Evolutionary conservation across 2,888 invertebrate genomes (phyloP).

Genomic region (Drosophila birchii): DNA sequence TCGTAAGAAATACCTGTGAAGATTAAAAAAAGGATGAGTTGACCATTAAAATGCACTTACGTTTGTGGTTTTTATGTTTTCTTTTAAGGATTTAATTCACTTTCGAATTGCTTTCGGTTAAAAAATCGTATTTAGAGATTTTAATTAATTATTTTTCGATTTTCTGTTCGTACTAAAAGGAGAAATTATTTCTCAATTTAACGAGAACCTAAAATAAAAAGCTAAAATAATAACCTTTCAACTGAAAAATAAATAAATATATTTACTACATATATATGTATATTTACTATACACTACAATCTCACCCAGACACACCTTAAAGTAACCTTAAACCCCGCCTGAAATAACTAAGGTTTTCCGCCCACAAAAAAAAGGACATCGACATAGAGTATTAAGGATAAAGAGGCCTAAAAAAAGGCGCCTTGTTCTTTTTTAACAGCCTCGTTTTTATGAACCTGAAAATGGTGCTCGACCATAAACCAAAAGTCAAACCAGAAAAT

Average conservation of each 20-base stretch:
- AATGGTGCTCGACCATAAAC: slow-evolving; percentile 47
- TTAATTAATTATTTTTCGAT: neutral
- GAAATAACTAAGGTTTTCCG: neutral
- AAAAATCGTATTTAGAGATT: neutral
- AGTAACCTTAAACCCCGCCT: neutral
- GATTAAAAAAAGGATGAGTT: neutral
- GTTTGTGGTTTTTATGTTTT: neutral
- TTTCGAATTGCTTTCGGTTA: neutral
- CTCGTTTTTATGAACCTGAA: slow-evolving; percentile 54
- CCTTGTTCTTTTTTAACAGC: slow-evolving; percentile 46
- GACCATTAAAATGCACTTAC: slow-evolving; percentile 11
- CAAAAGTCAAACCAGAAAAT: slow-evolving; percentile 49
- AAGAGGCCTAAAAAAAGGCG: slow-evolving; percentile 31
- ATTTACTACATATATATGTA: too few species aligned
- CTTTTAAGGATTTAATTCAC: neutral
- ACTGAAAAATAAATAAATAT: neutral
- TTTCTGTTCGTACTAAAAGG: neutral
- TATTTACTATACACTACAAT: too few species aligned
- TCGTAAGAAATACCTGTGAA: slow-evolving; percentile 16
- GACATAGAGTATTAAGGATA: slow-evolving; percentile 10
- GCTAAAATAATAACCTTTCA: neutral
- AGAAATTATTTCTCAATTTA: neutral
- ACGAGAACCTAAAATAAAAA: neutral
- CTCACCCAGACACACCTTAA: neutral
- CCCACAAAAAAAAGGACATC: neutral